Base-by-base conservation (phyloP, 2,113 vertebrate genomes). In the Misgurnus mizolepis region DNA sequence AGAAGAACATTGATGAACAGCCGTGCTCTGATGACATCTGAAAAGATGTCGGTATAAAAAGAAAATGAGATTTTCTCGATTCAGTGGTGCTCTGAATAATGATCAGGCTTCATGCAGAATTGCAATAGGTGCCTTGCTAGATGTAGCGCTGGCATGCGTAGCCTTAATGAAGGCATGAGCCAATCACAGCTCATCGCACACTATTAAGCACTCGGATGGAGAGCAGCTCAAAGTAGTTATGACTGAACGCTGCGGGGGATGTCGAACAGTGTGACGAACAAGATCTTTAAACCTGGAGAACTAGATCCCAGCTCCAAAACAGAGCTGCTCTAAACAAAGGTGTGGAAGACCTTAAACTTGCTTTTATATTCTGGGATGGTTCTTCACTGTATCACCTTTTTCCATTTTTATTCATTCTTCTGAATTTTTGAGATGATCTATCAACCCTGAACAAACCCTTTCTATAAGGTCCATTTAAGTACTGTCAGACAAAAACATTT, bases 401-500 rank as follows among this genome's bases (percentile, higher is more conserved):
- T 72, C 53, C 12, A 39, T 72, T 50, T 58, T 15, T 72, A 34
- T 53, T 53, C 50, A 14, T 53, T 5, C 15, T 18, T 72, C 40
- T 74, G 40, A 45, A 27, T 47, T 60, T 45, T 74, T 14, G 15
- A 56, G n/a, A 62, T 49, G 14, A 75, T 27, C 27, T 64, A 43
- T 75, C 72, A 75, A 45, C 72, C 58, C 62, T 47, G 72, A 74
- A 49, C 62, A 75, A 75, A 47, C 14, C 41, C 62, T 56, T n/a
- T 22, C 17, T 56, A n/a, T 8, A 18, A 5, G 55, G 17, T 18
- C 3, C 55, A 56, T 62, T 75, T 11, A 64, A 64, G 58, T 64
- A 62, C 72, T 75, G 58, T 75, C 72, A 49, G 22, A 61, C 40
- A 34, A 74, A 60, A 74, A 72, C 53, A 72, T 72, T 72, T 72